Evolutionary conservation across 2,888 invertebrate species (phyloP), one percentile per base, ranked within the genome.

Genomic region (Amiota mariae): DNA sequence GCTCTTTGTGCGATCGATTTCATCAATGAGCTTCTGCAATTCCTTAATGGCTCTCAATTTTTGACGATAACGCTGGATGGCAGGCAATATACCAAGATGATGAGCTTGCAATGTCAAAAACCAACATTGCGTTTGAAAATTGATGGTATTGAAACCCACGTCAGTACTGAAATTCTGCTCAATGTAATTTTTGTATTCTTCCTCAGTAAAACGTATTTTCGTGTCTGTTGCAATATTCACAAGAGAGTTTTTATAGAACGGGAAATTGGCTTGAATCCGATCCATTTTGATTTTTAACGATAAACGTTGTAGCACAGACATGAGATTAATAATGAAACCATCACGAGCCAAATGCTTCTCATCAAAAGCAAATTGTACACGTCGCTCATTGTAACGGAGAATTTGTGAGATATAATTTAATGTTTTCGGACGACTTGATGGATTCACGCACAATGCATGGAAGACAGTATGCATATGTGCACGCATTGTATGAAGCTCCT

Each of bases 91-190:
- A 10, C 97, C 95, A 74, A 98, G 92, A 88, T 98, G 98, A 90
- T 98, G 97, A 90, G 96, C 95, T 89, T 98, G 97, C 57, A 98
- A 91, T 0, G 98, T 98, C 66, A 99, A 91, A 91, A 98, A 98
- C 96, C 98, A 99, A 88, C 98, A 99, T 81, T 97, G 96, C 0
- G 98, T 98, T 78, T 97, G 95, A 90, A 99, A 99, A 86, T 97
- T 98, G 2, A 95, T 96, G 36, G 36, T 36, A 96, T 77, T 94
- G 92, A 12, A 6, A 8, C 61, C 72, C 36, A 73, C 81, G 8
- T 79, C 78, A 4, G 68, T 18, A 10, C 77, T 47, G 13, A 84
- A 88, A 12, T 85, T 80, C 9, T 83, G 84, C 24, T 87, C 83
- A 47, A 88, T 73, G 72, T 85, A 89, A 51, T 80, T 81, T 20